A percentile compares a stretch with the other conserved stretches of the same genome.
These are phyloP conservation scores for Graptemys geographica DNA, from an alignment of 2,797 vertebrate genomes.

Conservation along the genomic window DNA sequence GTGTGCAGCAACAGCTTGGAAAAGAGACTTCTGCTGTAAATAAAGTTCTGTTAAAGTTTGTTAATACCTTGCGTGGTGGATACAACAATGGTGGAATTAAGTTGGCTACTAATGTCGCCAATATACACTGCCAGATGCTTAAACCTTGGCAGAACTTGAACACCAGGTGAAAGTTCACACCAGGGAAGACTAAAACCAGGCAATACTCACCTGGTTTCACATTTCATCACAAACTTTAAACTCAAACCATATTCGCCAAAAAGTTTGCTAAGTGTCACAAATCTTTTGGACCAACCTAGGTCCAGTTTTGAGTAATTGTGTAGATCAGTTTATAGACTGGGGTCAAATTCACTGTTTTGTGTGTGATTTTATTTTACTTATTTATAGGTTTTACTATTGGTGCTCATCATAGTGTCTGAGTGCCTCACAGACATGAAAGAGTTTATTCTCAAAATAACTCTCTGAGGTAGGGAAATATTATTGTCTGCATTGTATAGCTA, in stretches of 20 bases:
- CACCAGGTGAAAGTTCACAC: neutral
- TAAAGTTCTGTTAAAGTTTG: too few species aligned
- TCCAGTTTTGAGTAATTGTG: neutral
- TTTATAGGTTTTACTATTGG: neutral
- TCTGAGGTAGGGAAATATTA: neutral
- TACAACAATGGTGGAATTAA: too few species aligned
- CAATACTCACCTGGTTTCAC: neutral
- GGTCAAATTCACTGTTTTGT: neutral
- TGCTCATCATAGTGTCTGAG: neutral
- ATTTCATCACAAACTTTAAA: neutral
- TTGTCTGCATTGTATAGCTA: neutral
- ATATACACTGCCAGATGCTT: too few species aligned
- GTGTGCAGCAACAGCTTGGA: too few species aligned
- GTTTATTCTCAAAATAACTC: neutral
- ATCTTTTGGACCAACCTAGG: neutral
- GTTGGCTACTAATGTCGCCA: too few species aligned
- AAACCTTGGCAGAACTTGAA: neutral
- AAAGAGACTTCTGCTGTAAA: too few species aligned
- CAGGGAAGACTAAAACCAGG: neutral
- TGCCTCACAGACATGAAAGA: neutral
- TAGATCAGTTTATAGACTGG: neutral
- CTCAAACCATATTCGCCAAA: neutral
- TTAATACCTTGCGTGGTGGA: too few species aligned
- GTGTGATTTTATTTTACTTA: neutral
- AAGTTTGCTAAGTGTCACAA: neutral